Conservation (phyloP, 2,888 invertebrate species). For the Quadroppia sp. region DNA sequence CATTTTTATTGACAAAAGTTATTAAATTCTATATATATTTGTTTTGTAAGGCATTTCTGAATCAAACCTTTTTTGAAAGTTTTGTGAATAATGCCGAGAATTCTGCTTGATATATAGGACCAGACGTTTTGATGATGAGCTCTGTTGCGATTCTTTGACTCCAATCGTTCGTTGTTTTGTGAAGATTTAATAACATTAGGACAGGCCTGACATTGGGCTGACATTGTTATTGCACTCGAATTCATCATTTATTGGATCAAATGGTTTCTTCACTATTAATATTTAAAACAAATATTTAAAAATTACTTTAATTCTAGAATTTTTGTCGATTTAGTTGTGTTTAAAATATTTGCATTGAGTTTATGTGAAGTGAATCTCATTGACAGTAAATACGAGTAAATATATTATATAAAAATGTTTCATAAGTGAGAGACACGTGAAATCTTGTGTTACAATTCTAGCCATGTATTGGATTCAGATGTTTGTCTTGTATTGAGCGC, state of each 20-base stretch:
- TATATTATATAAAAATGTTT: background rate
- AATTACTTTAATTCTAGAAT: background rate
- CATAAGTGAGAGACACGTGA: slow-evolving; percentile 29
- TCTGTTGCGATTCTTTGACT: slow-evolving; percentile 23
- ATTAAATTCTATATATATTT: no score
- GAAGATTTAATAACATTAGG: slow-evolving; percentile 11
- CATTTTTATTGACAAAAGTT: no score
- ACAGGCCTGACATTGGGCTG: slow-evolving; percentile 27
- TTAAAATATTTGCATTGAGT: slow-evolving; percentile 9
- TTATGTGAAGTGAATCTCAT: no score
- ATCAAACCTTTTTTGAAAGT: slow-evolving; percentile 43
- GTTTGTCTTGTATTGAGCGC: background rate
- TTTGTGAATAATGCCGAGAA: slow-evolving; percentile 31
- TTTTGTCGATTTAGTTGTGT: background rate
- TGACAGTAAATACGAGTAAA: background rate
- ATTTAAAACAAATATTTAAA: background rate
- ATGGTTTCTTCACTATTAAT: background rate
- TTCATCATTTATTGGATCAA: slow-evolving; percentile 24
- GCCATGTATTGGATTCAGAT: background rate
- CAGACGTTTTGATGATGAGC: slow-evolving; percentile 29
- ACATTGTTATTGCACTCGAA: slow-evolving; percentile 24
- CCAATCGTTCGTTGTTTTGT: slow-evolving; percentile 25
- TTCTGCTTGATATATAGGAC: slow-evolving; percentile 33
- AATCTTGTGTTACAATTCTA: slow-evolving; percentile 8
- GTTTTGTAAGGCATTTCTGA: background rate